These are phyloP conservation scores for Eupithecia exiguata DNA, from an alignment of 2,888 invertebrate genomes.

Conservation along the genomic window DNA sequence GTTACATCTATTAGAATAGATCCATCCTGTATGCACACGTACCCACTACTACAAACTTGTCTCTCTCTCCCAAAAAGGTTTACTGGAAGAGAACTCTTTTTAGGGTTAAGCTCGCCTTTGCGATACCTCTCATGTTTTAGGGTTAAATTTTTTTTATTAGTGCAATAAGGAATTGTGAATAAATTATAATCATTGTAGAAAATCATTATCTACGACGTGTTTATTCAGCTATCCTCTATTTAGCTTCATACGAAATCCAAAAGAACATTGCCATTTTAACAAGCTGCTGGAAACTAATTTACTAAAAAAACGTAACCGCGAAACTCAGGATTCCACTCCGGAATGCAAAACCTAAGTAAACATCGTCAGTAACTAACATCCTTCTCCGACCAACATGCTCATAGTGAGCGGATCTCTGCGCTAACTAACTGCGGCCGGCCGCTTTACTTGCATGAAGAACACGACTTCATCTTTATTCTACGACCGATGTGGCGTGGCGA, in stretches of 20 bases:
- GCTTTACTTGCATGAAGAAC: background rate
- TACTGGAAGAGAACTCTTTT: no score
- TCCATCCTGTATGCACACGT: no score
- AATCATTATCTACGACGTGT: no score
- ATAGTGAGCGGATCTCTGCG: conserved; percentile 8
- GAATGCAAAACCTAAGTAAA: conserved; percentile 29
- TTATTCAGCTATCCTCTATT: background rate
- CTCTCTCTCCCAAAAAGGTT: no score
- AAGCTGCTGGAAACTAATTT: background rate
- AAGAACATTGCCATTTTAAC: background rate
- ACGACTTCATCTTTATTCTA: background rate
- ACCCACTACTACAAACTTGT: no score
- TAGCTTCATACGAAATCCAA: background rate
- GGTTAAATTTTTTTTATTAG: no score
- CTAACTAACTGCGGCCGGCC: background rate
- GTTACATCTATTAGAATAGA: no score
- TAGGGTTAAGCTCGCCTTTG: no score
- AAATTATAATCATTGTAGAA: no score
- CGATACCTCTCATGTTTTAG: no score
- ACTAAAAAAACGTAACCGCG: background rate
- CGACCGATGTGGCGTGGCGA: no score
- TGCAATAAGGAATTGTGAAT: no score
- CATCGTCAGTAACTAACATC: conserved; percentile 11
- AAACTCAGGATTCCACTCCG: conserved; percentile 6
- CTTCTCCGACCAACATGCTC: conserved; percentile 22